A percentile compares a stretch with the other conserved stretches of the same genome.
These are phyloP conservation scores for Leucophora obtusa DNA, from an alignment of 2,888 invertebrate species.

Conservation along the genomic window DNA sequence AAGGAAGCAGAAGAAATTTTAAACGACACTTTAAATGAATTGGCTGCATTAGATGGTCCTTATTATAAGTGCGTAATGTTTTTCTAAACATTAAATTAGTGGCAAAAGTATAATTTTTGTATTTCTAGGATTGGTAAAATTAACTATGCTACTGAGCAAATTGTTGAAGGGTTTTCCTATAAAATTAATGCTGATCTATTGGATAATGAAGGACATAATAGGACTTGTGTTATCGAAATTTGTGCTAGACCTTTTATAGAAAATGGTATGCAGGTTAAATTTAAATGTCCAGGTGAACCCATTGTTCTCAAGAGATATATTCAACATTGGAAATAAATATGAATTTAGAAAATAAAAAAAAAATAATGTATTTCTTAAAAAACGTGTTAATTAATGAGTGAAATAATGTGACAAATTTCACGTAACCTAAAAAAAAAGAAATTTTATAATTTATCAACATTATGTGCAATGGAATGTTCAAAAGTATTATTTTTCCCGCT, in stretches of 20 bases:
- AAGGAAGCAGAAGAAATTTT: constrained; percentile 67
- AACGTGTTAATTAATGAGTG: too few species aligned
- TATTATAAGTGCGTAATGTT: constrained; percentile 68
- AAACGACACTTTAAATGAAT: constrained; percentile 69
- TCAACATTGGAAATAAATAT: not conserved
- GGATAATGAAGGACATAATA: constrained; percentile 79
- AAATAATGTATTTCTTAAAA: too few species aligned
- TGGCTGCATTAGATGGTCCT: constrained; percentile 73
- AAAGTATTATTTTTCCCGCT: too few species aligned
- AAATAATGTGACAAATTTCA: too few species aligned
- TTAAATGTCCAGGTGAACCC: constrained; percentile 74
- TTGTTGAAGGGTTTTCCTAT: constrained; percentile 80
- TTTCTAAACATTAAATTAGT: not conserved
- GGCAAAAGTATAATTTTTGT: not conserved
- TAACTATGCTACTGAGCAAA: constrained; percentile 79
- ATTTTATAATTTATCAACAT: too few species aligned
- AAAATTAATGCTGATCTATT: constrained; percentile 81
- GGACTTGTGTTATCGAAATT: constrained; percentile 75
- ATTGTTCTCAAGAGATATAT: not conserved
- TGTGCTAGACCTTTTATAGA: constrained; percentile 82
- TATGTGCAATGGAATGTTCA: too few species aligned
- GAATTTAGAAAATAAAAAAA: too few species aligned
- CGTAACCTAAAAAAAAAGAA: too few species aligned
- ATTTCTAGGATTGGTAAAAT: constrained; percentile 70
- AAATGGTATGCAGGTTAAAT: constrained; percentile 76